A percentile compares a stretch with the other conserved stretches of the same genome.
Evolutionary conservation across 2,797 vertebrate species (phyloP).

Genomic region (Sparidentex hasta): DNA sequence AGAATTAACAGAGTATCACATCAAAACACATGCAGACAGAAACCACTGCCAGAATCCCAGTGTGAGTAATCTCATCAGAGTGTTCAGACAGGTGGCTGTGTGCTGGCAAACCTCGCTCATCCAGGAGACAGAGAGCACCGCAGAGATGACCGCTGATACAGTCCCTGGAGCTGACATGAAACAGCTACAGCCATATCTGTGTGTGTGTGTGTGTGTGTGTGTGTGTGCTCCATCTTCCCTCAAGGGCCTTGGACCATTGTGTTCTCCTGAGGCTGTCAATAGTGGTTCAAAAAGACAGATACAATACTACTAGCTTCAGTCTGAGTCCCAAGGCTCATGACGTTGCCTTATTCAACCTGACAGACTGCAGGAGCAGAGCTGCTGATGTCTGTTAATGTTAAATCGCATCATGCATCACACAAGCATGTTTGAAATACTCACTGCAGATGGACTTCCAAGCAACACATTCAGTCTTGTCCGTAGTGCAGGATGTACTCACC

Average conservation of each 20-base stretch:
- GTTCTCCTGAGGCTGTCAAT: slow-evolving; percentile 44
- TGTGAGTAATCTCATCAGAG: slow-evolving; percentile 70
- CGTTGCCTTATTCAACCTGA: slow-evolving; percentile 32
- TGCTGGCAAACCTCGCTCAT: slow-evolving; percentile 59
- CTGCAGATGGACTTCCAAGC: slow-evolving; percentile 2
- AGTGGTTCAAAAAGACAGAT: slow-evolving; percentile 28
- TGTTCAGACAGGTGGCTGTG: slow-evolving; percentile 64
- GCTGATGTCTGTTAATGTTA: slow-evolving; percentile 36
- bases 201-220: too few species aligned
- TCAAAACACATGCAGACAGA: slow-evolving; percentile 42
- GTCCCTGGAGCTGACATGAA: slow-evolving; percentile 60
- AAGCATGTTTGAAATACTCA: not conserved
- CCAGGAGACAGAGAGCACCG: slow-evolving; percentile 54
- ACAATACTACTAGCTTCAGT: slow-evolving; percentile 27
- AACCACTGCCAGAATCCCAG: slow-evolving; percentile 48
- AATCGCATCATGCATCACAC: slow-evolving; percentile 29
- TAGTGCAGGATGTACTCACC: not conserved
- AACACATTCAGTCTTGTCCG: not conserved
- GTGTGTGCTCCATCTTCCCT: slow-evolving; percentile 26
- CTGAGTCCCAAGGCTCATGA: slow-evolving; percentile 21
- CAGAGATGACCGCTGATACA: slow-evolving; percentile 38
- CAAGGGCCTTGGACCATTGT: slow-evolving; percentile 35
- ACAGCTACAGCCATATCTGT: slow-evolving; percentile 34
- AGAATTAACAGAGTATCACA: slow-evolving; percentile 42
- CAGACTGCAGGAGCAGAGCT: slow-evolving; percentile 33